A percentile compares a stretch with the other conserved stretches of the same genome.
Conservation (phyloP, 2,888 invertebrate species). For the Mimachlamys varia region DNA sequence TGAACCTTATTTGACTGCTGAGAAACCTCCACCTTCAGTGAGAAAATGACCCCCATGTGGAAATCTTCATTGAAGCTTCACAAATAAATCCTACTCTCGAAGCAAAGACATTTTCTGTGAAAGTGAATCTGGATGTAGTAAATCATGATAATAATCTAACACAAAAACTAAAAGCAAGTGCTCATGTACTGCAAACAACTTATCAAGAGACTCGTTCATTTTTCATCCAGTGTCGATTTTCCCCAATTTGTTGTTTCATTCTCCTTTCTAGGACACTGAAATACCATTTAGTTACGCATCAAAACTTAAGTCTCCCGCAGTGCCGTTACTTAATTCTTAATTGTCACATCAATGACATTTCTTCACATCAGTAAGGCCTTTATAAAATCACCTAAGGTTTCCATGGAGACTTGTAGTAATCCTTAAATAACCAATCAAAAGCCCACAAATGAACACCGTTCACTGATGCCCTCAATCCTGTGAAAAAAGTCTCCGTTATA, state of each 20-base stretch:
- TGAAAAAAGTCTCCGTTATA: too few relatives aligned
- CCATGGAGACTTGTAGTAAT: background rate
- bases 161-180: background rate
- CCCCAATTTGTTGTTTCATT: background rate
- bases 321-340: background rate
- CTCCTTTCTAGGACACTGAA: background rate
- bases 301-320: background rate
- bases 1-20: too few relatives aligned
- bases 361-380: background rate
- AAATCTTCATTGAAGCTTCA: too few relatives aligned
- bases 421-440: background rate
- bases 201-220: background rate
- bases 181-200: background rate
- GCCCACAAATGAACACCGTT: background rate
- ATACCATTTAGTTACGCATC: background rate
- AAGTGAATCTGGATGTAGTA: background rate
- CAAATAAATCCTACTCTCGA: too few relatives aligned
- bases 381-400: background rate
- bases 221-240: background rate
- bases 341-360: background rate
- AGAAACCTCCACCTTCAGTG: too few relatives aligned
- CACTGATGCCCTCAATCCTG: too few relatives aligned
- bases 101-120: background rate
- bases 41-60: too few relatives aligned
- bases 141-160: background rate